phyloP scores from a whole-genome alignment of 2,113 vertebrate genomes.

The Ictidomys tridecemlineatus region DNA sequence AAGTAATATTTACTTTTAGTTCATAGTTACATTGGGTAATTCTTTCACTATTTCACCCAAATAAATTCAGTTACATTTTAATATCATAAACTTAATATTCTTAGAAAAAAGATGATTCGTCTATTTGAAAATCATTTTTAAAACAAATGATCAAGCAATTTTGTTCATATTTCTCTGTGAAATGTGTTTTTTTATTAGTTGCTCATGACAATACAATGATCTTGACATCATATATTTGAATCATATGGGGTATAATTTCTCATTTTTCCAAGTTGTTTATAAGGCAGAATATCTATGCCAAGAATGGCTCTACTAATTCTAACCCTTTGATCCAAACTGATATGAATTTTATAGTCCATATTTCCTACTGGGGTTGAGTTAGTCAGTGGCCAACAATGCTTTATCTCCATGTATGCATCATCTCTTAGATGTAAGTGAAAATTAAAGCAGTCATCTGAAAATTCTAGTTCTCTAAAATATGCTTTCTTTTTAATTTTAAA shows the following conservation, averaged over 20 bases:
- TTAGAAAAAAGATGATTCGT: not conserved
- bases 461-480: not conserved
- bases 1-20: not conserved
- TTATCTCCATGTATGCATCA: not conserved
- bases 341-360: not conserved
- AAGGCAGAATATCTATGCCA: not conserved
- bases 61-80: not conserved
- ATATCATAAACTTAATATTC: not conserved
- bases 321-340: constrained; percentile 9
- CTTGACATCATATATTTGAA: no score
- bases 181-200: not conserved
- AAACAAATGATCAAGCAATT: constrained; percentile 2
- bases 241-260: no score
- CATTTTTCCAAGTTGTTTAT: not conserved
- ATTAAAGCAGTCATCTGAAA: not conserved
- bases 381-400: not conserved
- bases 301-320: not conserved
- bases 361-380: not conserved
- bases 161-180: constrained; percentile 1
- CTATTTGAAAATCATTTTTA: constrained; percentile 41
- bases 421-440: not conserved
- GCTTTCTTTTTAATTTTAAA: constrained; percentile 10
- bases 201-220: no score
- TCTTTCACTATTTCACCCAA: not conserved
- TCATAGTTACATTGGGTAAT: not conserved